phyloP scores from a whole-genome alignment of 2,888 invertebrate species.

The Physocephala rufipes region DNA sequence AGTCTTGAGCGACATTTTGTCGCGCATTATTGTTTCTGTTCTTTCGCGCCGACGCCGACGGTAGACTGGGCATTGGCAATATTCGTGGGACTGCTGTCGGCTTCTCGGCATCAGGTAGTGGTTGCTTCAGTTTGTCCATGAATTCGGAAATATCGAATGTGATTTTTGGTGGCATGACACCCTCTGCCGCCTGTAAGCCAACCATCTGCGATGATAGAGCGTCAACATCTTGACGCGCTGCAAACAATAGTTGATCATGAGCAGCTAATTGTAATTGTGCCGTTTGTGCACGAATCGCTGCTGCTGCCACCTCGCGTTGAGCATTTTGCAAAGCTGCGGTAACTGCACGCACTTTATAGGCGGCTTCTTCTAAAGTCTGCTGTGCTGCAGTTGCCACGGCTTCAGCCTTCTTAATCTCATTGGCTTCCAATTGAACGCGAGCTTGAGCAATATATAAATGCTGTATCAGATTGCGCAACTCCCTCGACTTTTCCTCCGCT shows the following conservation, averaged over 20 bases:
- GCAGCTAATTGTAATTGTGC: slow-evolving; percentile 65
- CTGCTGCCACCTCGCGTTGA: slow-evolving; percentile 63
- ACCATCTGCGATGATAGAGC: slow-evolving; percentile 65
- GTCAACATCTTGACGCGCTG: slow-evolving; percentile 65
- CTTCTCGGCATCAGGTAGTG: slow-evolving; percentile 52
- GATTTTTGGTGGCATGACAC: slow-evolving; percentile 56
- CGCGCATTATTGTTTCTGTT: neutral
- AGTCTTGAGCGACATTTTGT: neutral
- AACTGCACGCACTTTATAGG: slow-evolving; percentile 62
- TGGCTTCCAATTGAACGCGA: slow-evolving; percentile 64
- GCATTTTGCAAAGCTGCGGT: slow-evolving; percentile 62
- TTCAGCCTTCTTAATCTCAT: slow-evolving; percentile 63
- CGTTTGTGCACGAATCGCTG: slow-evolving; percentile 64
- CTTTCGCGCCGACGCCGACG: slow-evolving; percentile 8
- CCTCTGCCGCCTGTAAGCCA: slow-evolving; percentile 62
- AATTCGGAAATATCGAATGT: slow-evolving; percentile 56
- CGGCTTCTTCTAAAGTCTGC: slow-evolving; percentile 60
- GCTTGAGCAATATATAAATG: slow-evolving; percentile 64
- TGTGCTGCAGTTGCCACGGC: slow-evolving; percentile 62
- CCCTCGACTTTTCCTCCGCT: slow-evolving; percentile 44
- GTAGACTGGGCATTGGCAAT: slow-evolving; percentile 39
- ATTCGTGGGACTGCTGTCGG: slow-evolving; percentile 61
- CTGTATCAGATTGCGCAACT: slow-evolving; percentile 58
- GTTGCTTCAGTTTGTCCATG: slow-evolving; percentile 57
- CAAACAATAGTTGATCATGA: slow-evolving; percentile 64